Evolutionary conservation across 2,888 invertebrate species (phyloP).

Genomic region (Drosophila paucipuncta): DNA sequence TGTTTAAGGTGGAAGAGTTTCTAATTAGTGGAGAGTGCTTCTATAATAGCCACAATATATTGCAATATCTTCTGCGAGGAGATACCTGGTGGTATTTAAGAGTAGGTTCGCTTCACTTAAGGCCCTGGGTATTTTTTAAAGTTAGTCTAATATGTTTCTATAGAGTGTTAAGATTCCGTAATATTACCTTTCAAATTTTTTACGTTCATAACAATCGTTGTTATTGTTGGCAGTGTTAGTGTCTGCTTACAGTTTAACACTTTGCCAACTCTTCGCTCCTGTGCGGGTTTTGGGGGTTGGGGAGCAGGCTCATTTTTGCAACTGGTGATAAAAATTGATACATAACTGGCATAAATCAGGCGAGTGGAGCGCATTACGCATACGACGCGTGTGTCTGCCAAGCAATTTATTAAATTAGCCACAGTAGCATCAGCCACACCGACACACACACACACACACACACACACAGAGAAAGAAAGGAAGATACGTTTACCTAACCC

Average conservation of each 20-base stretch:
- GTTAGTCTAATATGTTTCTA: not conserved
- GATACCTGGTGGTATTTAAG: not conserved
- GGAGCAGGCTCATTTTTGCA: slow-evolving; percentile 64
- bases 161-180: slow-evolving; percentile 11
- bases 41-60: not conserved
- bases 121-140: not conserved
- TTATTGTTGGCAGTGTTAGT: slow-evolving; percentile 48
- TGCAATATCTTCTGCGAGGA: not conserved
- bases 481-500: not conserved
- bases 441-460: slow-evolving; percentile 5
- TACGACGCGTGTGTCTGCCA: slow-evolving; percentile 64
- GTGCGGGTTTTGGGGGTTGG: not conserved
- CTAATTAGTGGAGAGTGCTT: not conserved
- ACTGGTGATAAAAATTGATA: slow-evolving; percentile 84
- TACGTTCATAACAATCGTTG: slow-evolving; percentile 5
- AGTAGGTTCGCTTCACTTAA: not conserved
- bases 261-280: slow-evolving; percentile 46
- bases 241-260: slow-evolving; percentile 78
- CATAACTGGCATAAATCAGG: slow-evolving; percentile 84
- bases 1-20: not conserved
- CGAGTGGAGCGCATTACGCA: slow-evolving; percentile 66
- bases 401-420: slow-evolving; percentile 81
- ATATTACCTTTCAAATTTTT: not conserved
- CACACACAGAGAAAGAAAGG: not conserved
- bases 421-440: slow-evolving; percentile 70